Percentiles rank a stretch among this genome's conserved stretches.
Conservation (phyloP, 2,797 vertebrate genomes). For the Poeciliopsis infans region DNA sequence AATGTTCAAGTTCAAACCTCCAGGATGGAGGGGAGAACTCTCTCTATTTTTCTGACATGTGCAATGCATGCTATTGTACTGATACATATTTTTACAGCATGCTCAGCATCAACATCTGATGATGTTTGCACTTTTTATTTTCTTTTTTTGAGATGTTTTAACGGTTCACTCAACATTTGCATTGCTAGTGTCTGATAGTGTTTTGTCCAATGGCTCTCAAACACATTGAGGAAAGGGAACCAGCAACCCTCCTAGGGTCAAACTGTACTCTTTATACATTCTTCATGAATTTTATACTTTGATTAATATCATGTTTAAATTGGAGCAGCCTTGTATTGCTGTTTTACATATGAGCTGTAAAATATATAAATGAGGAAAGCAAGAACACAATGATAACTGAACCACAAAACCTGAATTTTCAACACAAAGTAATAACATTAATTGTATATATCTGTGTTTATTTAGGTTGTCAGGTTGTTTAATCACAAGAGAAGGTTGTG, state of each 20-base stretch:
- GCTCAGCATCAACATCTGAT: too few species aligned
- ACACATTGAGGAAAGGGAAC: background rate
- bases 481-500: constrained; percentile 42
- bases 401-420: background rate
- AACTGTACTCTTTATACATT: background rate
- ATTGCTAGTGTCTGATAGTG: background rate
- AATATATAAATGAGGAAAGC: background rate
- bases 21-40: too few species aligned
- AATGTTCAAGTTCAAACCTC: too few species aligned
- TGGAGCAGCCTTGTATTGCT: rapidly evolving
- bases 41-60: too few species aligned
- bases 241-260: background rate
- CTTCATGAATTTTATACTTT: background rate
- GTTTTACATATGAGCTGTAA: background rate
- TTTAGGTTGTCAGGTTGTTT: constrained; percentile 46
- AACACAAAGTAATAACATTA: background rate
- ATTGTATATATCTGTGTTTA: background rate
- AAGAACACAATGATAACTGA: background rate
- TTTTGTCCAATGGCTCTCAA: background rate
- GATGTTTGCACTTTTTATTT: too few species aligned
- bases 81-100: too few species aligned
- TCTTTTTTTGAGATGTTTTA: too few species aligned
- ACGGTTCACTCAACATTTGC: too few species aligned
- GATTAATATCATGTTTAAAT: background rate
- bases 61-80: too few species aligned